Evolutionary conservation across 2,113 vertebrate genomes (phyloP).

Genomic region (Stigmatopora nigra): DNA sequence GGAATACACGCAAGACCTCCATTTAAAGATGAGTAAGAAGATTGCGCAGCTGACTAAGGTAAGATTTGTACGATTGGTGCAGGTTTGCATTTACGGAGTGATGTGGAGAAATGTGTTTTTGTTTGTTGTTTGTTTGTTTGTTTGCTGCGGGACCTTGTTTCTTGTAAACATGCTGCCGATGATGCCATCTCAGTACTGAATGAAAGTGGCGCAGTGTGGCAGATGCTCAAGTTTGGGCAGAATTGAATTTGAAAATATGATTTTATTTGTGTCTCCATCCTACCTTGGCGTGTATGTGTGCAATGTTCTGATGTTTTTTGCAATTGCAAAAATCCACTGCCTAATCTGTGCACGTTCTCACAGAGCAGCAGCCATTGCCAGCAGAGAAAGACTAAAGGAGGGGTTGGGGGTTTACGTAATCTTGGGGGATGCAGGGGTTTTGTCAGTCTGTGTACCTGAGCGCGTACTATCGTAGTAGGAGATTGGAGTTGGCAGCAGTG

Average conservation of each 20-base stretch:
- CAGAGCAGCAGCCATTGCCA: slow-evolving; percentile 13
- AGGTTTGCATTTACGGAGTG: slow-evolving; percentile 11
- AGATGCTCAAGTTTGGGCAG: not conserved
- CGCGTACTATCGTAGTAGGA: slow-evolving; percentile 9
- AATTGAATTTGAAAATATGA: not conserved
- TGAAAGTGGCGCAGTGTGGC: not conserved
- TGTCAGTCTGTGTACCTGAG: slow-evolving; percentile 41
- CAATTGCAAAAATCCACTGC: not conserved
- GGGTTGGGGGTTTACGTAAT: slow-evolving; percentile 43
- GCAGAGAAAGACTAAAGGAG: not conserved
- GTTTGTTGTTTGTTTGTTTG: too few species aligned
- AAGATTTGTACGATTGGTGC: not conserved
- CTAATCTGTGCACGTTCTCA: slow-evolving; percentile 18
- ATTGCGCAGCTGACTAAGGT: slow-evolving; percentile 98
- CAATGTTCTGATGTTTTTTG: not conserved
- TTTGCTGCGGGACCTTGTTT: not conserved
- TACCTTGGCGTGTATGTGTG: not conserved
- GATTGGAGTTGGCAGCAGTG: slow-evolving; percentile 30
- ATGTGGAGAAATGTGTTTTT: not conserved
- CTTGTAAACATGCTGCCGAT: slow-evolving; percentile 18
- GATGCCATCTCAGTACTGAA: not conserved
- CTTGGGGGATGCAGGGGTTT: slow-evolving; percentile 34
- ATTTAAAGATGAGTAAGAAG: slow-evolving; percentile 98
- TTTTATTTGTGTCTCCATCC: not conserved
- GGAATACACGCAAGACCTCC: slow-evolving; percentile 87